Evolutionary conservation across 2,797 vertebrate species (phyloP).

Genomic region (Hafferia zeledoni): DNA sequence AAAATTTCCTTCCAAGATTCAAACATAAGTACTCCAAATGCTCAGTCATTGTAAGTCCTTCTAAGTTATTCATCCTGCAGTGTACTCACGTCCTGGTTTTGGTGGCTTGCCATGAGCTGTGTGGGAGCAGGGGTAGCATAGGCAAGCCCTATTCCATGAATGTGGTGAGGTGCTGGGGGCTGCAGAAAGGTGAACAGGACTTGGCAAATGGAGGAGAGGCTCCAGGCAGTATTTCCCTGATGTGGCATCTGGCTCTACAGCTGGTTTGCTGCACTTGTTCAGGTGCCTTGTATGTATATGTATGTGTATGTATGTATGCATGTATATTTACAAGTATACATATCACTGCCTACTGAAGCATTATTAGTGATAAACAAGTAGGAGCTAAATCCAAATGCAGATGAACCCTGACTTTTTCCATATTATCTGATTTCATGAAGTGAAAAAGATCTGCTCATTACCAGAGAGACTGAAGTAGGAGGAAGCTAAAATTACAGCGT

Average conservation of each 20-base stretch:
- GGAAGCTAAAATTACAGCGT: neutral
- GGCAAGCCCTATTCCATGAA: neutral
- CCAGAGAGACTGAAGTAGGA: neutral
- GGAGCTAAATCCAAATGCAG: neutral
- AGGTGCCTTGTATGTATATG: neutral
- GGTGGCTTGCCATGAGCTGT: neutral
- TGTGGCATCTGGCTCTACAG: neutral
- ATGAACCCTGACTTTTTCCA: neutral
- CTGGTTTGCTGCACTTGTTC: neutral
- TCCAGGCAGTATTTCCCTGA: neutral
- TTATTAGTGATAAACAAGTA: neutral
- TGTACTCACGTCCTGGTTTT: neutral
- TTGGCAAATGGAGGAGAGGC: neutral
- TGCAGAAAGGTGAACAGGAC: neutral
- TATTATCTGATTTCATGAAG: neutral
- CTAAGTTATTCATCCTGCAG: neutral
- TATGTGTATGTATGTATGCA: neutral
- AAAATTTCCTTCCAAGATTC: neutral
- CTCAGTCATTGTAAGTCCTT: neutral
- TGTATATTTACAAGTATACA: accelerated
- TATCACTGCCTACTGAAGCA: neutral
- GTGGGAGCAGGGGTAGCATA: neutral
- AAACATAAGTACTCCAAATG: neutral
- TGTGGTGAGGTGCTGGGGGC: neutral
- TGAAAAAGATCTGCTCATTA: neutral